These are phyloP conservation scores for Girardinus metallicus DNA, from an alignment of 2,797 vertebrate species.

Conservation along the genomic window DNA sequence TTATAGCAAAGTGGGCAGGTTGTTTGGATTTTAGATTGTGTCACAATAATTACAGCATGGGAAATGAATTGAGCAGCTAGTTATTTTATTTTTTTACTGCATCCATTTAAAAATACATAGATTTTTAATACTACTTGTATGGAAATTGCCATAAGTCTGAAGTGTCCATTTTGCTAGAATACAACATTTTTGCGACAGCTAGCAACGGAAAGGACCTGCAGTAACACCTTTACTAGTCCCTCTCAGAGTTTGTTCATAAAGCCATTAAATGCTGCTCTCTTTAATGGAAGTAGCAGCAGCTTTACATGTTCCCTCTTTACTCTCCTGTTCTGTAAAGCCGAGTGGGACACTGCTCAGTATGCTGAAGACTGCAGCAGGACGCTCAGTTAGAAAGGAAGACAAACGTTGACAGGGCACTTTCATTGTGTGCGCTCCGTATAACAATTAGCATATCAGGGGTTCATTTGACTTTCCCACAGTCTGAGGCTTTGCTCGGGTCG, in stretches of 20 bases:
- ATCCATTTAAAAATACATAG: too few species aligned
- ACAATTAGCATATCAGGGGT: slow-evolving; percentile 66
- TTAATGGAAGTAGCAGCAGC: slow-evolving; percentile 50
- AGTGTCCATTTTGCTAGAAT: slow-evolving; percentile 52
- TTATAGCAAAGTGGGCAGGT: neutral
- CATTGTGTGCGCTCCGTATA: slow-evolving; percentile 65
- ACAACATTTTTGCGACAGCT: slow-evolving; percentile 59
- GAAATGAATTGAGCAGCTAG: neutral
- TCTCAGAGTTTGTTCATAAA: slow-evolving; percentile 68
- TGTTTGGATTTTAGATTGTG: neutral
- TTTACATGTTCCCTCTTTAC: slow-evolving; percentile 33
- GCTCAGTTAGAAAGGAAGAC: slow-evolving; percentile 65
- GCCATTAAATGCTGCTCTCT: slow-evolving; percentile 66
- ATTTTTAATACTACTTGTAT: slow-evolving; percentile 11
- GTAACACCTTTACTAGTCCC: slow-evolving; percentile 67
- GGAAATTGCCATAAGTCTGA: slow-evolving; percentile 26
- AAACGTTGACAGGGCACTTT: slow-evolving; percentile 77
- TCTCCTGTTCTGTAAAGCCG: slow-evolving; percentile 44
- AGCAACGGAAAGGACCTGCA: slow-evolving; percentile 51
- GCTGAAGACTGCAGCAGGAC: slow-evolving; percentile 56
- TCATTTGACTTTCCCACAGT: slow-evolving; percentile 84
- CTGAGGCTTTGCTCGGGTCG: slow-evolving; percentile 50
- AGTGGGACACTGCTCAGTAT: slow-evolving; percentile 61
- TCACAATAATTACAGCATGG: neutral
- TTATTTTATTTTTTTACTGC: too few species aligned